Base-by-base conservation (phyloP, 2,113 vertebrate genomes). In the Strix aluco region DNA sequence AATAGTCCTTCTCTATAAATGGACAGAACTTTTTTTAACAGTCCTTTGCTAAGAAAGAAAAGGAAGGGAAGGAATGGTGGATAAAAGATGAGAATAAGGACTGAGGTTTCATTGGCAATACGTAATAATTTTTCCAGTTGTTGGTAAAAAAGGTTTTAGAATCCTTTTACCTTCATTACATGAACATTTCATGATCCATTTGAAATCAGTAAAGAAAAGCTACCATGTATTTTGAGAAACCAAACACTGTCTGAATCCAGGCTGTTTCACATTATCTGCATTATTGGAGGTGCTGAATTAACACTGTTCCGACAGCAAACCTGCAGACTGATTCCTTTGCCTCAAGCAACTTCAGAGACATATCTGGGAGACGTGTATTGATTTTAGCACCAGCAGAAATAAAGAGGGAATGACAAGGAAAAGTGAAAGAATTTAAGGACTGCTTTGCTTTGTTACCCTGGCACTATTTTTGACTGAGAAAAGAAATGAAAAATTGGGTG, bases 231-330 rank as follows among this genome's bases (percentile, higher is more conserved):
- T 97, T 55, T 51, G 36, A 82, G 84, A 89, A 91, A 54, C 30
- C 26, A 51, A 54, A 62, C 79, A 10, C 54, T 73, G 34, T 38
- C 89, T 75, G 87, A 61, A 70, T 63, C 40, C 38, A 49, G 78
- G 58, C 8, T 23, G 20, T 32, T 85, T 57, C 80, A 79, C 86
- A 86, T 88, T 86, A 84, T 29, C 81, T 9, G 10, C 57, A 42
- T 81, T 96, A 86, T 17, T 77, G 77, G 73, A 94, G 78, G 46
- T 80, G 92, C 89, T 82, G 92, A 95, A 94, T 94, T 91, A 95
- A 86, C 81, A 73, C 44, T 38, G 46, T n/a, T 92, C 73, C 88
- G 70, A 90, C 86, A 94, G 72, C 70, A 94, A 92, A 92, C 78
- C 78, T 92, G 75, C 46, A 44, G 20, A 77, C 51, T 8, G 72